phyloP scores from a whole-genome alignment of 2,797 vertebrate genomes.

The Falco rusticolus region DNA sequence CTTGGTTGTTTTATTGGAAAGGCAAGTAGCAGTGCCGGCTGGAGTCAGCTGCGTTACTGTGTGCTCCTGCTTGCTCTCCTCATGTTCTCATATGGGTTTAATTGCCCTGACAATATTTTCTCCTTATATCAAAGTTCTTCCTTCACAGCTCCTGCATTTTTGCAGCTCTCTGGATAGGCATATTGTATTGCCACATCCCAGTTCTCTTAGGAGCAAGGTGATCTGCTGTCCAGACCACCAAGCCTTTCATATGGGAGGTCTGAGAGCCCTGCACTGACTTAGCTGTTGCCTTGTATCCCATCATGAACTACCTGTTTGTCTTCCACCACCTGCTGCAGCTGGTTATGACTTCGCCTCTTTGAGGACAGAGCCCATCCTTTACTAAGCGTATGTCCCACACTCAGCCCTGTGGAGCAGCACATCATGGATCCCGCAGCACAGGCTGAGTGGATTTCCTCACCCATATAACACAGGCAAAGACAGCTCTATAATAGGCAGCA shows the following conservation, averaged over 20 bases:
- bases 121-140: neutral
- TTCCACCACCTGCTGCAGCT: neutral
- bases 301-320: neutral
- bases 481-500: neutral
- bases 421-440: neutral
- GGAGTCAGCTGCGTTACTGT: neutral
- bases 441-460: neutral
- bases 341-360: neutral
- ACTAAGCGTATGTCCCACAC: neutral
- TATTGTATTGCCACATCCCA: neutral
- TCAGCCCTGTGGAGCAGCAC: neutral
- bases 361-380: neutral
- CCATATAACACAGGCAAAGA: neutral
- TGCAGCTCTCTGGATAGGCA: neutral
- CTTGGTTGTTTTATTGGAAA: neutral
- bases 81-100: neutral
- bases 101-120: neutral
- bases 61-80: neutral
- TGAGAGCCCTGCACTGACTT: neutral
- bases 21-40: neutral
- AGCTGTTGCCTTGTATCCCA: neutral
- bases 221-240: neutral
- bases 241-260: neutral
- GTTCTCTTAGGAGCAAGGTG: neutral
- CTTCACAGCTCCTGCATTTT: neutral